phyloP scores from a whole-genome alignment of 2,113 vertebrate species.

The Equus przewalskii region DNA sequence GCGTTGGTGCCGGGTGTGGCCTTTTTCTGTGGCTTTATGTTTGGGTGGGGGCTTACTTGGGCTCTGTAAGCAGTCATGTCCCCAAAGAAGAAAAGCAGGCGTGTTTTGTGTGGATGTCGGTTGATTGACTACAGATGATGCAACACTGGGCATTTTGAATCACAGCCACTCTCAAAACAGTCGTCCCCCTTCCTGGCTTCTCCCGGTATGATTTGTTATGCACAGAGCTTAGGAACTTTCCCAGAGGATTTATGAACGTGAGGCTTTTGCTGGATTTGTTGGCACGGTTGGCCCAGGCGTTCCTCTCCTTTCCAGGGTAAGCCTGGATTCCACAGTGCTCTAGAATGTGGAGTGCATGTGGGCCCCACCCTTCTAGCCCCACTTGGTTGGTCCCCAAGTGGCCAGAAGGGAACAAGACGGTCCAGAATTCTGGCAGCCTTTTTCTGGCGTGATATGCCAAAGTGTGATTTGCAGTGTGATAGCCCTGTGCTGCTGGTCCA shows the following conservation, averaged over 20 bases:
- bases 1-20: not conserved
- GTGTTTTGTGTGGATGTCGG: not conserved
- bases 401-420: not conserved
- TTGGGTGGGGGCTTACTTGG: not conserved
- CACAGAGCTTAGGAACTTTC: slow-evolving; percentile 21
- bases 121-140: slow-evolving; percentile 57
- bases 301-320: not conserved
- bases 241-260: not conserved
- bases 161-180: not conserved
- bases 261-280: not conserved
- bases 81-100: slow-evolving; percentile 44
- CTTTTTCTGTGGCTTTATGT: slow-evolving; percentile 47
- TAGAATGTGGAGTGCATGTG: rapidly evolving
- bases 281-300: not conserved
- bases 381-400: not conserved
- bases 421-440: not conserved
- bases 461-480: no score
- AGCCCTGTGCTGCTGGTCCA: no score
- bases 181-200: slow-evolving; percentile 13
- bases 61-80: slow-evolving; percentile 4
- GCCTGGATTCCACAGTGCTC: not conserved
- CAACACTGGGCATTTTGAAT: not conserved
- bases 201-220: not conserved
- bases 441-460: not conserved
- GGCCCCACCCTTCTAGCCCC: not conserved